phyloP scores from a whole-genome alignment of 2,888 invertebrate species.

The Oasisia sp. region DNA sequence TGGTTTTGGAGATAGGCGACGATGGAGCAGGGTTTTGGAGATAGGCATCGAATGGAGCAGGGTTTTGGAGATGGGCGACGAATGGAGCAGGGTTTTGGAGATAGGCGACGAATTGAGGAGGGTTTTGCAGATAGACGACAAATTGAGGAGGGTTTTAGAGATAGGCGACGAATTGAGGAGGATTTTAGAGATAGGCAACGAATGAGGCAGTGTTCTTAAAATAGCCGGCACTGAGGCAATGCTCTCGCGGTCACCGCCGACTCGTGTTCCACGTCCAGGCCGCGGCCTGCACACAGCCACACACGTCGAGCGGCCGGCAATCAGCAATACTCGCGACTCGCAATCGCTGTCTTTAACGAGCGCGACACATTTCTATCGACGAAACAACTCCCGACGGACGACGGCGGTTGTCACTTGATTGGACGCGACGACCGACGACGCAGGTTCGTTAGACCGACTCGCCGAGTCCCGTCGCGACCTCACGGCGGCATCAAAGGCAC shows the following conservation, averaged over 20 bases:
- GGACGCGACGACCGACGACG: slow-evolving; percentile 13
- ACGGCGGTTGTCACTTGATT: not conserved
- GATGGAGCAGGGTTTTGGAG: too few species aligned
- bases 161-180: not conserved
- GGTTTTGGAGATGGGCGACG: too few species aligned
- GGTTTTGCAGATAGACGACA: too few species aligned
- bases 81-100: too few species aligned
- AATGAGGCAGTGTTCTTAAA: not conserved
- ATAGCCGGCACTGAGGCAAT: not conserved
- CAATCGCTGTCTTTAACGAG: slow-evolving; percentile 6
- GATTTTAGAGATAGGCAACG: not conserved
- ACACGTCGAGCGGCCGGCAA: not conserved
- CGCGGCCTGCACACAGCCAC: not conserved
- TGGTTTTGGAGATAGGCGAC: too few species aligned
- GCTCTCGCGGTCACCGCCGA: not conserved
- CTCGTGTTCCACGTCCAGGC: not conserved
- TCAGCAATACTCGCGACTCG: not conserved
- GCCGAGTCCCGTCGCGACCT: not conserved
- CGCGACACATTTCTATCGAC: slow-evolving; percentile 17
- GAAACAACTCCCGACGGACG: not conserved
- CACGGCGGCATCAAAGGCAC: not conserved
- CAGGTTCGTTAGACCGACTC: not conserved
- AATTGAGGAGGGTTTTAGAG: not conserved
- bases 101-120: too few species aligned
- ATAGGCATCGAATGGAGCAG: too few species aligned